Evolutionary conservation across 2,888 invertebrate species (phyloP).

Genomic region (Salpingus planirostris): DNA sequence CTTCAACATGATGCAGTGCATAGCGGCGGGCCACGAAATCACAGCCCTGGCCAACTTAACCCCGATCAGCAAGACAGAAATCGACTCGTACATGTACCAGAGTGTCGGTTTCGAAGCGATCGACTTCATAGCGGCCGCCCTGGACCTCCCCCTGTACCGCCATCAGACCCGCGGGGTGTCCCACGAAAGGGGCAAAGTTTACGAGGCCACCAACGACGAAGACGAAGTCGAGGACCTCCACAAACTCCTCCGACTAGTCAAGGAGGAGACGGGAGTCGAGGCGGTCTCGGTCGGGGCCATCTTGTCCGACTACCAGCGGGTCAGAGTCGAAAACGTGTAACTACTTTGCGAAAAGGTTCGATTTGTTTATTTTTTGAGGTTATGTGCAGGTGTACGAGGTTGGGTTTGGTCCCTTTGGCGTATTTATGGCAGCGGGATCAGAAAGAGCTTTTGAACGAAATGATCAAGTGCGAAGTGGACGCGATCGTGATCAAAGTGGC

Average conservation of each 20-base stretch:
- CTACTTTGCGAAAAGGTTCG: conserved; percentile 1
- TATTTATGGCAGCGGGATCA: conserved; percentile 97
- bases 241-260: conserved; percentile 63
- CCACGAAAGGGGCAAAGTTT: conserved; percentile 67
- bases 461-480: conserved; percentile 87
- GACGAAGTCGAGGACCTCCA: conserved; percentile 98
- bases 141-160: conserved; percentile 85
- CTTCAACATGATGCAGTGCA: conserved; percentile 98
- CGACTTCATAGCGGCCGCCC: conserved; percentile 83
- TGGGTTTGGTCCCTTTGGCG: conserved; percentile 80
- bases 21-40: conserved; percentile 89
- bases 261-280: conserved; percentile 61
- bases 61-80: conserved; percentile 71
- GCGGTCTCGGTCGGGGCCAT: conserved; percentile 97
- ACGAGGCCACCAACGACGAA: conserved; percentile 68
- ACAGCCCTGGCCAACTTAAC: conserved; percentile 93
- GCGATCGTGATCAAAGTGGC: conserved; percentile 98
- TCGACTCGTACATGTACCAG: conserved; percentile 87
- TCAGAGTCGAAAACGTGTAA: conserved; percentile 96
- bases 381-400: conserved; percentile 67
- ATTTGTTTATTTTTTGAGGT: conserved; percentile 4
- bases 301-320: conserved; percentile 95
- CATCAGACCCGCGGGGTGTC: conserved; percentile 77
- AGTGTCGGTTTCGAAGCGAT: conserved; percentile 96
- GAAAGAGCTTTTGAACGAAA: conserved; percentile 86